Evolutionary conservation across 35 echinoderm and acorn worm genomes (phyloP).

Genomic region (Heliocidaris erythrogramma): DNA sequence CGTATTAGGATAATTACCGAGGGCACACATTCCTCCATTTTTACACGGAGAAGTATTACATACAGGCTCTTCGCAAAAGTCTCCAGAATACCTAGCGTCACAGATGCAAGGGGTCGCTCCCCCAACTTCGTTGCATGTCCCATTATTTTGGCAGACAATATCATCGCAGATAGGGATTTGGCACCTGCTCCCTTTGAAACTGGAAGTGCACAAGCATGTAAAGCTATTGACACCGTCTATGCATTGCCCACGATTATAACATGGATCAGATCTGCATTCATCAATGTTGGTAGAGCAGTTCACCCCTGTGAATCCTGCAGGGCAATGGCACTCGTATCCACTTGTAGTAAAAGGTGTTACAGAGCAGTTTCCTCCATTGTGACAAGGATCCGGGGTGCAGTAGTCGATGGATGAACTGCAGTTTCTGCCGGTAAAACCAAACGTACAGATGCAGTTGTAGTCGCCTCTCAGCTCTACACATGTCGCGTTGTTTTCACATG

Average conservation of each 20-base stretch:
- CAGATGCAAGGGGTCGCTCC: constrained; percentile 36
- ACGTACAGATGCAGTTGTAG: no score
- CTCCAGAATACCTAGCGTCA: neutral
- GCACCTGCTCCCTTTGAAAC: no score
- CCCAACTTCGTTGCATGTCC: neutral
- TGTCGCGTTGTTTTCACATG: no score
- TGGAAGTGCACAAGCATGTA: no score
- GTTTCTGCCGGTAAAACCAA: no score
- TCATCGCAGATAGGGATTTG: no score
- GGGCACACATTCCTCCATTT: no score
- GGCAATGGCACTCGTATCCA: constrained; percentile 51
- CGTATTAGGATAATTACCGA: no score
- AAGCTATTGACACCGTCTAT: neutral
- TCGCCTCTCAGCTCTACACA: no score
- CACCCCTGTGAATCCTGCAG: constrained; percentile 34
- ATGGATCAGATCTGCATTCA: constrained; percentile 51
- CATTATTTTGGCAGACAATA: no score
- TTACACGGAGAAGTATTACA: no score
- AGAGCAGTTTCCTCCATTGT: neutral
- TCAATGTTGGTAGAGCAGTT: constrained; percentile 54
- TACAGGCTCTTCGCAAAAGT: neutral
- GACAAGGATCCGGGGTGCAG: constrained; percentile 45
- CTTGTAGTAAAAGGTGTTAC: neutral
- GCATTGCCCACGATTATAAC: constrained; percentile 47
- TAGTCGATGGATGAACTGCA: no score